Conservation (phyloP, 2,113 vertebrate species). For the Eclectus roratus region DNA sequence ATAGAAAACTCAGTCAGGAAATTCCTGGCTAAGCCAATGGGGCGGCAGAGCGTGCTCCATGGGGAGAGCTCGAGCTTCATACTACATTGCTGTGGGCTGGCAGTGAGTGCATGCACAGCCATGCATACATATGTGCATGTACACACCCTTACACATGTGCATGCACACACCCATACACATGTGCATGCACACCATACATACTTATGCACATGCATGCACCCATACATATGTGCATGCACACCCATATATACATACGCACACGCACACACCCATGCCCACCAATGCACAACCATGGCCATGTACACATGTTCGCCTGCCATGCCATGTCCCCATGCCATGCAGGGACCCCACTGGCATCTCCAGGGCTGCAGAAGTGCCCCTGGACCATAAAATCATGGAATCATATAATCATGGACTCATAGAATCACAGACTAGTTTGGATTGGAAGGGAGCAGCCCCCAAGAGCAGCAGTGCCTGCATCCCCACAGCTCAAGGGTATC, state of each 20-base stretch:
- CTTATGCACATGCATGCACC: too few species aligned
- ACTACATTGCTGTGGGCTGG: not conserved
- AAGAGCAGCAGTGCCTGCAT: fast-evolving
- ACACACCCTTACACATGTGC: too few species aligned
- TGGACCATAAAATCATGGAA: not conserved
- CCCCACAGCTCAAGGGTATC: fast-evolving
- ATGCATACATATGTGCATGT: not conserved
- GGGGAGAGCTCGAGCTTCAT: not conserved
- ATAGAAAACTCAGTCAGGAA: not conserved
- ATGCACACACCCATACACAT: too few species aligned
- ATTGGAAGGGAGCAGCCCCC: not conserved
- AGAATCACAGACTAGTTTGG: not conserved
- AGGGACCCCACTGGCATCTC: not conserved
- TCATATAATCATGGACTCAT: too few species aligned
- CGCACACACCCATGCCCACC: too few species aligned
- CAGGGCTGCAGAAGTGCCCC: not conserved
- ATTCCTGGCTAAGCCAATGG: not conserved
- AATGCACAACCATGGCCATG: not conserved
- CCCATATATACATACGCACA: too few species aligned
- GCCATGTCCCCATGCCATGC: fast-evolving
- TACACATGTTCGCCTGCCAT: fast-evolving
- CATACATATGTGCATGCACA: too few species aligned
- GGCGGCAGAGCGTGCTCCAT: not conserved
- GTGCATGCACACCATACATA: not conserved
- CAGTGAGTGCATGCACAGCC: fast-evolving